Conservation (phyloP, 2,888 invertebrate species). For the Cosmia trapezina region DNA sequence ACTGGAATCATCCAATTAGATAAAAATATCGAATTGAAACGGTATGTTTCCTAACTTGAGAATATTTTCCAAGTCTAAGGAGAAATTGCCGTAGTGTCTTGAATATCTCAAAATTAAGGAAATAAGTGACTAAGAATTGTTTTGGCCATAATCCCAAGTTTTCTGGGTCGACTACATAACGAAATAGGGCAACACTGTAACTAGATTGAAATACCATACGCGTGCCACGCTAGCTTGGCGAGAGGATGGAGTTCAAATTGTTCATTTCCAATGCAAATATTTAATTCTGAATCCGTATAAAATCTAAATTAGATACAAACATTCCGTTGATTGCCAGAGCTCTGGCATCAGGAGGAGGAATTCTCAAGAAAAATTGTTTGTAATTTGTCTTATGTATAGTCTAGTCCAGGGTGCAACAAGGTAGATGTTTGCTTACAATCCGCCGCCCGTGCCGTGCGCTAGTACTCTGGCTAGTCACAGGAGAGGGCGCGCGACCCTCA, state of each 20-base stretch:
- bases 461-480: slow-evolving; percentile 88
- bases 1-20: slow-evolving; percentile 10
- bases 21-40: slow-evolving; percentile 36
- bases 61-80: slow-evolving; percentile 15
- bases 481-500: slow-evolving; percentile 83
- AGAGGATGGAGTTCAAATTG: background rate
- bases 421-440: slow-evolving; percentile 81
- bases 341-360: background rate
- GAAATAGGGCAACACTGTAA: slow-evolving; percentile 26
- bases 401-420: background rate
- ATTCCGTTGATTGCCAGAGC: background rate
- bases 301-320: slow-evolving; percentile 1
- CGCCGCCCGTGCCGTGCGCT: slow-evolving; percentile 88
- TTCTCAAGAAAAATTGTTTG: background rate
- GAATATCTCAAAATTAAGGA: slow-evolving; percentile 34
- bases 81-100: slow-evolving; percentile 12
- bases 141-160: slow-evolving; percentile 41
- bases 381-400: background rate
- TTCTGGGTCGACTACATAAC: slow-evolving; percentile 40
- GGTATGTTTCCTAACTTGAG: slow-evolving; percentile 18
- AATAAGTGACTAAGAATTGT: slow-evolving; percentile 19
- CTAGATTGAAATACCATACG: slow-evolving; percentile 20
- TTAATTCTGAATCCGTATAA: background rate
- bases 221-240: background rate
- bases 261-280: background rate